phyloP scores from a whole-genome alignment of 1,140 invertebrate genomes.

The Halesus radiatus region DNA sequence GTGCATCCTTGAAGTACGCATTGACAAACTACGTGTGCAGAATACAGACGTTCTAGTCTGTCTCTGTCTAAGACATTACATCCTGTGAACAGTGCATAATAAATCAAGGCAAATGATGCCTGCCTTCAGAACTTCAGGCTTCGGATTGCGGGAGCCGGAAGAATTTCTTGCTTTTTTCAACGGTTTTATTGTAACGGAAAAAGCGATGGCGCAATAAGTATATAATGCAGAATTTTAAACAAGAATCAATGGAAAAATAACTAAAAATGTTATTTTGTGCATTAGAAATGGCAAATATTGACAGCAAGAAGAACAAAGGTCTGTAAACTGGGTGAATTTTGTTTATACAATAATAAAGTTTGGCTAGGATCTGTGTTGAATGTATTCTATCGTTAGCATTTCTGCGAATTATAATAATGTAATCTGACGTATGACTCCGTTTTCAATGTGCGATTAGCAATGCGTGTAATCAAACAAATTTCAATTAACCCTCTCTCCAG shows the following conservation, averaged over 20 bases:
- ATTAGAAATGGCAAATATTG: too few relatives aligned
- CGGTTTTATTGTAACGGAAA: background rate
- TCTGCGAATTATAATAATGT: background rate
- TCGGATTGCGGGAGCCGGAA: background rate
- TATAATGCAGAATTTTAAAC: too few relatives aligned
- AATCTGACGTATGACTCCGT: constrained; percentile 4
- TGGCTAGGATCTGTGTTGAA: too few relatives aligned
- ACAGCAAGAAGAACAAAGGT: too few relatives aligned
- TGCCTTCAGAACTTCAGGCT: background rate
- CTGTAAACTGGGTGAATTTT: too few relatives aligned
- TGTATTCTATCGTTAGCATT: too few relatives aligned
- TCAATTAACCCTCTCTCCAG: background rate
- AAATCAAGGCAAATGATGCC: constrained; percentile 33
- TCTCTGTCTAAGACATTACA: constrained; percentile 11
- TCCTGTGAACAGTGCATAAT: constrained; percentile 28
- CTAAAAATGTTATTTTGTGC: too few relatives aligned
- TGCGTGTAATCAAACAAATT: constrained; percentile 21
- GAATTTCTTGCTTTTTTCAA: background rate
- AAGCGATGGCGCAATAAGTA: background rate
- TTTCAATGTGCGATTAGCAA: constrained; percentile 17
- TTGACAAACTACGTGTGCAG: constrained; percentile 27
- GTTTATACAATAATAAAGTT: too few relatives aligned
- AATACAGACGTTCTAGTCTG: constrained; percentile 1
- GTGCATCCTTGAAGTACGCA: constrained; percentile 25
- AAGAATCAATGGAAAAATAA: too few relatives aligned